Evolutionary conservation across 2,797 vertebrate genomes (phyloP).

Genomic region (Anguilla marmorata): DNA sequence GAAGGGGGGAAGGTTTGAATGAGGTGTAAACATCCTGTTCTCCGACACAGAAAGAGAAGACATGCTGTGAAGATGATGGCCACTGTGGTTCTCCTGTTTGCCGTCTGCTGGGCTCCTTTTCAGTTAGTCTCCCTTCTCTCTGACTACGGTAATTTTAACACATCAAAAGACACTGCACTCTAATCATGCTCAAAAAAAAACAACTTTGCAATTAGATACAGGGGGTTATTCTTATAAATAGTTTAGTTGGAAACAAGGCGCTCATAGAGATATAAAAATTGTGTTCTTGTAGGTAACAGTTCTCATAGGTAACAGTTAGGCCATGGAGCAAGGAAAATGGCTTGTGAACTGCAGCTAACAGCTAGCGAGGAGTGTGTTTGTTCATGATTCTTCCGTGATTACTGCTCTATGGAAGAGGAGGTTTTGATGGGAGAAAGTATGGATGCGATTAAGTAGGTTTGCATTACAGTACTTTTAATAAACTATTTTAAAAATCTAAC

Average conservation of each 20-base stretch:
- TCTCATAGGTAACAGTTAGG: no score
- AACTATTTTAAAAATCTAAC: no score
- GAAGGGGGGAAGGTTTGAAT: background rate
- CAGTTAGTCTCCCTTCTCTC: constrained; percentile 53
- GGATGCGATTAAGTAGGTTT: no score
- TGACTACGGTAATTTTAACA: constrained; percentile 49
- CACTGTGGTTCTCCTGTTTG: constrained; percentile 55
- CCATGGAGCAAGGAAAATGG: no score
- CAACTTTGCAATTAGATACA: background rate
- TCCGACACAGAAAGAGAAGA: constrained; percentile 43
- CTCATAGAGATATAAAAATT: background rate
- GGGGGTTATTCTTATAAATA: background rate
- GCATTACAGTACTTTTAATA: no score
- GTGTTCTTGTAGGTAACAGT: no score
- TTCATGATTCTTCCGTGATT: no score
- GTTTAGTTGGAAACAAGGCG: background rate
- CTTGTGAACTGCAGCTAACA: no score
- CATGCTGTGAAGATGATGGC: constrained; percentile 57
- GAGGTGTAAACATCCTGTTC: background rate
- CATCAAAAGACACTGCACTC: background rate
- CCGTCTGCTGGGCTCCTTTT: constrained; percentile 53
- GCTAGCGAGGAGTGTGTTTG: no score
- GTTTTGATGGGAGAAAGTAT: no score
- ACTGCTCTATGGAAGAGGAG: no score
- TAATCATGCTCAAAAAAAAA: background rate